Evolutionary conservation across 2,113 vertebrate species (phyloP).

Genomic region (Ariopsis seemanni): DNA sequence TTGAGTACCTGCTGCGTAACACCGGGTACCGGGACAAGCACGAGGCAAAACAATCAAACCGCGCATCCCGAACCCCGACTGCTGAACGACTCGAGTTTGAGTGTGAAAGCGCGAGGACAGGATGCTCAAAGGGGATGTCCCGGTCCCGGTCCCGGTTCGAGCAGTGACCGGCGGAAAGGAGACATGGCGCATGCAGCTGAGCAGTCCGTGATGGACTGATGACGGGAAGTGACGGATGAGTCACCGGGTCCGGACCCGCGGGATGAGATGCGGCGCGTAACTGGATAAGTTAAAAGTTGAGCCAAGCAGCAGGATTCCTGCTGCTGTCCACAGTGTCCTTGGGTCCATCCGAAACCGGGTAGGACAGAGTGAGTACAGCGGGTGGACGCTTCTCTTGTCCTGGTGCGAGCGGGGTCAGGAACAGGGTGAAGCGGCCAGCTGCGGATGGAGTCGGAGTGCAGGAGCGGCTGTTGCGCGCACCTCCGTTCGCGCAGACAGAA

Average conservation of each 20-base stretch:
- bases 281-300: conserved; percentile 31
- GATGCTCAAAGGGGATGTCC: conserved; percentile 2
- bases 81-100: conserved; percentile 23
- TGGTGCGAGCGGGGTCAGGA: neutral
- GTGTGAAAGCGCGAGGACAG: conserved; percentile 17
- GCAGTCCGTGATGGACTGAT: conserved; percentile 29
- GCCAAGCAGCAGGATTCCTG: conserved; percentile 33
- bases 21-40: neutral
- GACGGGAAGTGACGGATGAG: conserved; percentile 33
- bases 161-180: conserved; percentile 33
- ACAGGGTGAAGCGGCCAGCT: neutral
- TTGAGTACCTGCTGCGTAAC: conserved; percentile 15
- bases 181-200: conserved; percentile 35
- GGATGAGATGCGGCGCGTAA: neutral
- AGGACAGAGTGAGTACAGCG: neutral
- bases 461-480: conserved; percentile 55
- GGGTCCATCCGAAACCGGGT: neutral
- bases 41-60: neutral
- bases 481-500: conserved; percentile 57
- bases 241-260: conserved; percentile 19
- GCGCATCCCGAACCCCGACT: neutral
- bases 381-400: neutral
- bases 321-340: conserved; percentile 33
- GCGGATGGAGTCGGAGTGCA: conserved; percentile 55
- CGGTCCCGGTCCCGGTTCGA: conserved; percentile 28